Conservation (phyloP, 2,888 invertebrate genomes). For the Priocnemis perturbator region DNA sequence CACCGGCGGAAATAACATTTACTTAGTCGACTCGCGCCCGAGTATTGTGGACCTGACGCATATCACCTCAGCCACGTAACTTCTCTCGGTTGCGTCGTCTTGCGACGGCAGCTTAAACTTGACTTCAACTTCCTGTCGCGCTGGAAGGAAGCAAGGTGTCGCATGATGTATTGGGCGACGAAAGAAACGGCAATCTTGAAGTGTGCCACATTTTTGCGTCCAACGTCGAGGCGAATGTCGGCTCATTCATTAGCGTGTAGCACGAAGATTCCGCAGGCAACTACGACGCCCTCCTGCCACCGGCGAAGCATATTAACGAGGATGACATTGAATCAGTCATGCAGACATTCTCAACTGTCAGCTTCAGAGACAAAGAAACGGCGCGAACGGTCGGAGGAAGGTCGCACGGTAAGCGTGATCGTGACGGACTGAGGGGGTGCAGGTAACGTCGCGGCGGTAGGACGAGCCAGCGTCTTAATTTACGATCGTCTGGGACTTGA, state of each 20-base stretch:
- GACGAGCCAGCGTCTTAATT: conserved; percentile 53
- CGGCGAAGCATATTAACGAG: no score
- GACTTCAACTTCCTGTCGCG: conserved; percentile 59
- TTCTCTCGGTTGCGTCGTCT: conserved; percentile 62
- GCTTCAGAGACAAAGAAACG: not conserved
- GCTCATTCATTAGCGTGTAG: no score
- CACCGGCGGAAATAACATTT: conserved; percentile 71
- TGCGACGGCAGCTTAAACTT: conserved; percentile 65
- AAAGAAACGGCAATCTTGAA: not conserved
- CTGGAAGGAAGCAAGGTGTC: conserved; percentile 45
- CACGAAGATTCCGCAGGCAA: no score
- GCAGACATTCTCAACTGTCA: no score
- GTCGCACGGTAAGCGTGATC: not conserved
- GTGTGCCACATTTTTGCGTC: not conserved
- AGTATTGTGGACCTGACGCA: conserved; percentile 72
- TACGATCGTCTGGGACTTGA: conserved; percentile 63
- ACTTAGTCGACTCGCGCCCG: conserved; percentile 64
- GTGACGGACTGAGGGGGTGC: not conserved
- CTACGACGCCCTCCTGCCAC: no score
- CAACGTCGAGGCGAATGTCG: no score
- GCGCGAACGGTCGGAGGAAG: not conserved
- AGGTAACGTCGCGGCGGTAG: not conserved
- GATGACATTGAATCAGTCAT: not conserved
- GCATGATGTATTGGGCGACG: conserved; percentile 38
- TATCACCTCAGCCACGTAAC: conserved; percentile 70